A percentile compares a stretch with the other conserved stretches of the same genome.
phyloP scores from a whole-genome alignment of 2,113 vertebrate genomes.

The Hassar affinis region DNA sequence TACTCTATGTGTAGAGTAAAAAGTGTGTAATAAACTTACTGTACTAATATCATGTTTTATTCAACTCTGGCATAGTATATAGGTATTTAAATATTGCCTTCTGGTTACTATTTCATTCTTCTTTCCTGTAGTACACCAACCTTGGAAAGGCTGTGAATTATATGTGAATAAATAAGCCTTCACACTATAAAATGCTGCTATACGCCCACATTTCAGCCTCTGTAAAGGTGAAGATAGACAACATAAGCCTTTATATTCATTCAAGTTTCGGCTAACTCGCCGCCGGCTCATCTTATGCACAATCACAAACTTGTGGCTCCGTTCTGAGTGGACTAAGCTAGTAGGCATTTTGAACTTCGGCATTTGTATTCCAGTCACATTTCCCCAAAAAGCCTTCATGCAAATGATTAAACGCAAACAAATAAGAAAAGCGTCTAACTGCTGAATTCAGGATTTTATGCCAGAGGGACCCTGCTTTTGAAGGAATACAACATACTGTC shows the following conservation, averaged over 20 bases:
- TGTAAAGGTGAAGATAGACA: constrained; percentile 31
- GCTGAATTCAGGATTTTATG: constrained; percentile 37
- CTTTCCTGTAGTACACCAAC: constrained; percentile 30
- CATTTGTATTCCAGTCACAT: constrained; percentile 51
- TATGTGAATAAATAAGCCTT: constrained; percentile 38
- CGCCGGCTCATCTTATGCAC: constrained; percentile 29
- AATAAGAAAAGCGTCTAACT: constrained; percentile 36
- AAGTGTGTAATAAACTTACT: background rate
- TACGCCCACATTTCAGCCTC: constrained; percentile 33
- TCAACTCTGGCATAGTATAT: background rate
- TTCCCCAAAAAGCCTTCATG: constrained; percentile 40
- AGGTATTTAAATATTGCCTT: background rate
- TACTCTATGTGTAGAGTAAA: background rate
- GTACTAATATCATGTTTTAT: background rate
- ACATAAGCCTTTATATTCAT: constrained; percentile 27
- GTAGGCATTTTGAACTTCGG: constrained; percentile 6
- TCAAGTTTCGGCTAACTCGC: constrained; percentile 36
- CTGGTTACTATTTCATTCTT: constrained; percentile 42
- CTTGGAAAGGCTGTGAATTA: constrained; percentile 30
- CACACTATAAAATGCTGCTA: constrained; percentile 22
- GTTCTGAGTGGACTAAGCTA: constrained; percentile 22
- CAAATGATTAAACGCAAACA: constrained; percentile 54
- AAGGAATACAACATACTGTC: constrained; percentile 28
- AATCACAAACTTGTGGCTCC: constrained; percentile 41
- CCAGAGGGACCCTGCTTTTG: constrained; percentile 38